Percentiles rank a stretch among this genome's conserved stretches.
Conservation (phyloP, 2,113 vertebrate species). For the Blennius ocellaris region DNA sequence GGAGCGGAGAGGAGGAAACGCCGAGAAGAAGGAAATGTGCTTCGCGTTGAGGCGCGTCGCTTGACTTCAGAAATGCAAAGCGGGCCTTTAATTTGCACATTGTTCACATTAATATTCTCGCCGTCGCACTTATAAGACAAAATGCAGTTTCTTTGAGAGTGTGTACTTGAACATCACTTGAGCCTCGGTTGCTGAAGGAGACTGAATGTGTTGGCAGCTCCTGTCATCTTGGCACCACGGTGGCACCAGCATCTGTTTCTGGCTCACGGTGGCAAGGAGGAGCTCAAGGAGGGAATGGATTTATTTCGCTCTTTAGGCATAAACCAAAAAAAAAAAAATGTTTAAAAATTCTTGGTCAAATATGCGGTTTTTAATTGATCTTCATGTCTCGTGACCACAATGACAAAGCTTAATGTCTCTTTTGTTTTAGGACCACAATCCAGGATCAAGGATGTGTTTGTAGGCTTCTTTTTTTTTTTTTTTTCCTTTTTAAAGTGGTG, state of each 20-base stretch:
- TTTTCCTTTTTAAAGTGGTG: constrained; percentile 1
- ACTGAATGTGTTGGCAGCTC: constrained; percentile 59
- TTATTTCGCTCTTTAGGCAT: constrained; percentile 43
- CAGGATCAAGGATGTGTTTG: neutral
- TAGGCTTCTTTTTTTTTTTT: neutral
- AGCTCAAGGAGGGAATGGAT: constrained; percentile 40
- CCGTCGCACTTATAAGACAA: constrained; percentile 27
- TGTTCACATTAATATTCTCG: constrained; percentile 14
- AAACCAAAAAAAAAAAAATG: constrained; percentile 6
- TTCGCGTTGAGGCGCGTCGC: constrained; percentile 5
- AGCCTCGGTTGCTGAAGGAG: constrained; percentile 54
- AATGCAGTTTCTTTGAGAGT: constrained; percentile 42
- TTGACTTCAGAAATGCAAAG: constrained; percentile 19
- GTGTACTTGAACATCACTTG: constrained; percentile 51
- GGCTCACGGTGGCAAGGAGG: constrained; percentile 51
- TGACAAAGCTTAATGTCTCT: constrained; percentile 3
- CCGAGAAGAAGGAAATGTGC: constrained; percentile 18
- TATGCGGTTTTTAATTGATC: constrained; percentile 14
- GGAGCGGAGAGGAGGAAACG: neutral
- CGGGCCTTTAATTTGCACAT: constrained; percentile 8
- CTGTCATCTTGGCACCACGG: constrained; percentile 61
- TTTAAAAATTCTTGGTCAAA: constrained; percentile 36
- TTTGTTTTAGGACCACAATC: constrained; percentile 15
- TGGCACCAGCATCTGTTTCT: constrained; percentile 70
- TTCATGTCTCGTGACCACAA: constrained; percentile 4